Conservation (phyloP, 2,888 invertebrate species). For the Mantis religiosa region DNA sequence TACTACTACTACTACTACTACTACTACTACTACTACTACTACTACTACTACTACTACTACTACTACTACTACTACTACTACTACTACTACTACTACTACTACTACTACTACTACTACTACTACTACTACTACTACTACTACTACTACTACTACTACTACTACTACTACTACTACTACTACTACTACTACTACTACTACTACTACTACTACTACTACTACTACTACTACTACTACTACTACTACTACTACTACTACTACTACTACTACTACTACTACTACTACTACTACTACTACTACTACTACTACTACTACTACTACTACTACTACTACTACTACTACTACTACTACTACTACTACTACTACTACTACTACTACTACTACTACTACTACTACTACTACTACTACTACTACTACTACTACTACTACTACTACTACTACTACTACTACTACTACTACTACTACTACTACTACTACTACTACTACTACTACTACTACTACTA, state of each 20-base stretch:
- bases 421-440: background rate
- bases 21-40: background rate
- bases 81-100: background rate
- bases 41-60: background rate
- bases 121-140: background rate
- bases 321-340: background rate
- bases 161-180: background rate
- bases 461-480: background rate
- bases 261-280: background rate
- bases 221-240: background rate
- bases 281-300: background rate
- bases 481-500: background rate
- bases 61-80: background rate
- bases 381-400: background rate
- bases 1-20: background rate
- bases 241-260: background rate
- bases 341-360: background rate
- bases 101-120: background rate
- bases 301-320: background rate
- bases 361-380: background rate
- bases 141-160: background rate
- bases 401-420: background rate
- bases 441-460: background rate
- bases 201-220: background rate
- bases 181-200: background rate